Evolutionary conservation across 2,113 vertebrate genomes (phyloP), one percentile per base, ranked within the genome.

Genomic region (Odontophorus gujanensis): DNA sequence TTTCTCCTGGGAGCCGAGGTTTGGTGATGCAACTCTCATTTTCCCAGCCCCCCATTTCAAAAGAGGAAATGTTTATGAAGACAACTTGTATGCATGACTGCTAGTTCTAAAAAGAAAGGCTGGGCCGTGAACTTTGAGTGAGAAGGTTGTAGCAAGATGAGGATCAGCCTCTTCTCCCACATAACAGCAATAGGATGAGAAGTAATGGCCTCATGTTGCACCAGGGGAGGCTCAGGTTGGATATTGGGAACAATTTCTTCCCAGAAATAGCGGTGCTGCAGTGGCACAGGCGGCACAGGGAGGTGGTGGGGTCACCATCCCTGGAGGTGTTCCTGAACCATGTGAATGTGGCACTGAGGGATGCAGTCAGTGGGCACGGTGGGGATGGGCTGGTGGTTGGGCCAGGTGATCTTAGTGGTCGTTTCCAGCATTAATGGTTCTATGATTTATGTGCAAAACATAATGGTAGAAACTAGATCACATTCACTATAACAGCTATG

Each of bases 81-180:
- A 14, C 40, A 30, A 5, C 7, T 34, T 78, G 42, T 21, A 59
- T 24, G 28, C 42, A 55, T 77, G 38, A 34, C 38, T 58, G 66
- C 68, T 75, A 3, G 0, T 22, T 36, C 1, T 7, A 21, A 50
- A 55, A 43, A 1, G 2, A 18, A 76, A 65, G 15, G 17, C 43
- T 74, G 63, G 13, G 40, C 48, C 45, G 5, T 11, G 20, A 55
- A 28, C 75, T 63, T 58, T 25, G 51, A 53, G 51, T 28, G 26
- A 30, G 53, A 8, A 55, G 28, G 16, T 7, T 51, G 50, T 26
- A 51, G 50, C 24, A 26, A 51, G 50, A 26, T 51, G 53, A 28
- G 53, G 53, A 16, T 57, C 28, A 16, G 30, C 17, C 53, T 32
- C 30, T 57, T 57, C 28, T 55, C 53, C 30, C 53, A 57, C 10